Conservation (phyloP, 2,888 invertebrate genomes). For the Leptarthrus brevirostris region DNA sequence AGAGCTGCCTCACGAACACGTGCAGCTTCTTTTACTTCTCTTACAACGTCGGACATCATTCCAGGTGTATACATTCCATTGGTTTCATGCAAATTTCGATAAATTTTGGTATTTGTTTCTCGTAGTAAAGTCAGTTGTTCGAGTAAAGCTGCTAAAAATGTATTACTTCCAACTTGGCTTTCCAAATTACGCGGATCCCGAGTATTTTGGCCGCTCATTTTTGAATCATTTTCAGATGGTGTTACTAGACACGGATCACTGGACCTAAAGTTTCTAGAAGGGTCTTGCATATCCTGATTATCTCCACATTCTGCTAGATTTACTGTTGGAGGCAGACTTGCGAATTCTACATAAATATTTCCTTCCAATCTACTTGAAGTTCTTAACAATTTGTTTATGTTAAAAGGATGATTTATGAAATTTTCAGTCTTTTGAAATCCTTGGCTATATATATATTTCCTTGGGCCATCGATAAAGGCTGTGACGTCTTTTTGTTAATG, state of each 20-base stretch:
- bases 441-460: constrained; percentile 57
- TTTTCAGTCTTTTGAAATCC: constrained; percentile 63
- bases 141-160: constrained; percentile 70
- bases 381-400: constrained; percentile 58
- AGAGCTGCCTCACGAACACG: constrained; percentile 79
- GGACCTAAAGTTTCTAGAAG: constrained; percentile 62
- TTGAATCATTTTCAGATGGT: constrained; percentile 66
- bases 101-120: constrained; percentile 79
- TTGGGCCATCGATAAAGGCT: constrained; percentile 9
- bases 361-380: constrained; percentile 52
- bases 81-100: constrained; percentile 79
- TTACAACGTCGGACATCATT: constrained; percentile 78
- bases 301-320: constrained; percentile 64
- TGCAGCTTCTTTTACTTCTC: constrained; percentile 80
- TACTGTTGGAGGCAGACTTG: constrained; percentile 79
- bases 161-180: constrained; percentile 61
- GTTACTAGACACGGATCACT: constrained; percentile 66
- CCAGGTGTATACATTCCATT: constrained; percentile 79
- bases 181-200: constrained; percentile 60
- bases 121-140: constrained; percentile 80
- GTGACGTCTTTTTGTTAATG: constrained; percentile 53
- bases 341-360: constrained; percentile 68
- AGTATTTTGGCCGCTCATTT: constrained; percentile 64
- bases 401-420: constrained; percentile 61
- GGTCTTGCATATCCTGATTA: constrained; percentile 48